Evolutionary conservation across 2,888 invertebrate genomes (phyloP), one percentile per base, ranked within the genome.

Genomic region (Mantis religiosa): DNA sequence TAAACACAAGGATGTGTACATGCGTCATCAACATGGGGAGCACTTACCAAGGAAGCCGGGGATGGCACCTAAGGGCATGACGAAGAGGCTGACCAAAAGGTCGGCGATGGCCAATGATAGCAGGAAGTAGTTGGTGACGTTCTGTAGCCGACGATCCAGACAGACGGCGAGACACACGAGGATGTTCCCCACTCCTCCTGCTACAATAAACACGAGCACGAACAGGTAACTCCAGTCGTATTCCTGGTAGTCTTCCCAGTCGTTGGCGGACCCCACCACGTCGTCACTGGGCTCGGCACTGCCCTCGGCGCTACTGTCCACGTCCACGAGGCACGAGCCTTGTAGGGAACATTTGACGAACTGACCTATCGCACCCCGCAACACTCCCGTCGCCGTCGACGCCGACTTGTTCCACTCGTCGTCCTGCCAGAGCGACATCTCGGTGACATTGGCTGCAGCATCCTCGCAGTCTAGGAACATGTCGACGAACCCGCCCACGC

Each of bases 51-150:
- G 94, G 94, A 99, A 97, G 92, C 98, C 98, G 47, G 97, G 98
- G 91, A 98, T 96, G 82, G 99, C 98, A 90, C 98, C 98, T 93
- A 98, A 95, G 6, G 99, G 99, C 99, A 99, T 99, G 89, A 99
- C 99, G 92, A 98, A 97, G 90, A 98, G 94, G 92, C 98, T 98
- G 92, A 99, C 98, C 90, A 99, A 94, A 89, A 99, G 94, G 94
- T 99, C 99, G 88, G 99, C 98, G 88, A 98, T 97, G 84, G 98
- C 98, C 93, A 99, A 93, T 30, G 98, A 98, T 91, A 98, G 95
- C 90, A 99, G 95, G 93, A 99, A 99, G 94, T 98, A 98, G 94
- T 99, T 99, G 90, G 99, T 99, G 91, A 98, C 97, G 93, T 98
- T 99, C 93, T 99, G 98, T 90, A 99, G 94, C 91, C 97, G 95